These are phyloP conservation scores for Ifrita kowaldi DNA, from an alignment of 2,113 vertebrate genomes.

Conservation along the genomic window DNA sequence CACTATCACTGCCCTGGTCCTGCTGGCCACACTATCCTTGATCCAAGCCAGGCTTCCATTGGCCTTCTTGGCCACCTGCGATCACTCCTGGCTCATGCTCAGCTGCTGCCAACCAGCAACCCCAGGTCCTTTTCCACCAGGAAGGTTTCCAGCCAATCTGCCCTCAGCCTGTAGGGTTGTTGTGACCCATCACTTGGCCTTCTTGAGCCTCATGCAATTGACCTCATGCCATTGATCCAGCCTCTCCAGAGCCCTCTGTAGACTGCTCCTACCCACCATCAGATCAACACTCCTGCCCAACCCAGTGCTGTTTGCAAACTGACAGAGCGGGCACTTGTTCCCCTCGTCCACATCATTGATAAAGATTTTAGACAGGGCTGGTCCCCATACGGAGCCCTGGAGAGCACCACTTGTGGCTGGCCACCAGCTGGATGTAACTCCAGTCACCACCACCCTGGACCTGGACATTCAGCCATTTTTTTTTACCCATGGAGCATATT, in stretches of 20 bases:
- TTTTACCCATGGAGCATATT: not conserved
- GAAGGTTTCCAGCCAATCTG: not conserved
- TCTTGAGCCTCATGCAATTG: not conserved
- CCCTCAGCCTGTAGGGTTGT: not conserved
- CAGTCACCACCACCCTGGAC: not conserved
- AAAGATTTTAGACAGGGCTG: not conserved
- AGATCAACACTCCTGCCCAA: not conserved
- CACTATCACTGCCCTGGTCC: not conserved
- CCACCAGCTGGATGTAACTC: not conserved
- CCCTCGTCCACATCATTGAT: not conserved
- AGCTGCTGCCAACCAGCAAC: not conserved
- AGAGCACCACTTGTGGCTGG: not conserved
- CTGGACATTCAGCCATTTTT: not conserved
- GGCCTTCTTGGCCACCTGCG: not conserved
- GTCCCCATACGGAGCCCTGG: not conserved
- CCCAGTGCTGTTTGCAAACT: not conserved
- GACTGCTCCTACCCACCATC: not conserved
- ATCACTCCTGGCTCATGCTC: not conserved
- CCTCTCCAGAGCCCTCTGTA: not conserved
- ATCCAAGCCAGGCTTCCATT: not conserved
- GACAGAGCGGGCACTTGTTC: accelerated
- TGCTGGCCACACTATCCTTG: not conserved
- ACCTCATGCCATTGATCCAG: not conserved
- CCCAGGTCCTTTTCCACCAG: not conserved
- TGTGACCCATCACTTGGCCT: not conserved